Conservation (phyloP, 2,113 vertebrate genomes). For the Oreochromis niloticus region DNA sequence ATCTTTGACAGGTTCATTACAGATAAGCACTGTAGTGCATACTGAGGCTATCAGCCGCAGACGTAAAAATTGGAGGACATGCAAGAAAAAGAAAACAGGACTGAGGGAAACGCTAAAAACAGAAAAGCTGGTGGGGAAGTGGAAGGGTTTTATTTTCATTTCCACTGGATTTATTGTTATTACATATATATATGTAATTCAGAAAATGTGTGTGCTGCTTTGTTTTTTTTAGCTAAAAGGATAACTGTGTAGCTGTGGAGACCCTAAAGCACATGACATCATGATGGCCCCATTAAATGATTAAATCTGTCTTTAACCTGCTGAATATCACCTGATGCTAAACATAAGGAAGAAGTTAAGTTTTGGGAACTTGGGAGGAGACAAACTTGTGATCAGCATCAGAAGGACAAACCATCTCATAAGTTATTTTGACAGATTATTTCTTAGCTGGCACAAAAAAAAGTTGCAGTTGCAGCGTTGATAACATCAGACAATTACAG, state of each 20-base stretch:
- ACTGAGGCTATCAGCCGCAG: background rate
- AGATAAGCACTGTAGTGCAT: constrained; percentile 74
- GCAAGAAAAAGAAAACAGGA: background rate
- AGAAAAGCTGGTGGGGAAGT: background rate
- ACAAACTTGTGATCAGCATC: background rate
- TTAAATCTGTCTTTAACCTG: constrained; percentile 6
- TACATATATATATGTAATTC: background rate
- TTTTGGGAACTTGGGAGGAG: background rate
- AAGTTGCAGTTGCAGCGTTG: constrained; percentile 13
- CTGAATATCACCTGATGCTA: background rate
- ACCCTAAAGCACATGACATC: background rate
- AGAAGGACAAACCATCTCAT: background rate
- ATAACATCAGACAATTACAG: constrained; percentile 46
- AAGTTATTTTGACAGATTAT: constrained; percentile 11
- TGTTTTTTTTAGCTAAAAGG: background rate
- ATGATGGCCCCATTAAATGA: background rate
- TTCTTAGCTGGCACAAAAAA: background rate
- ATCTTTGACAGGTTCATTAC: constrained; percentile 81
- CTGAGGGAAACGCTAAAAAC: background rate
- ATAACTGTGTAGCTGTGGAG: background rate
- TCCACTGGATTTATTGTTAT: background rate
- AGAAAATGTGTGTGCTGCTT: background rate
- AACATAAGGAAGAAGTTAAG: background rate
- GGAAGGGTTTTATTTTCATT: background rate
- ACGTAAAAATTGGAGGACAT: constrained; percentile 6